Percentiles rank a stretch among this genome's conserved stretches.
phyloP scores from a whole-genome alignment of 2,113 vertebrate species.

The Eolophus roseicapilla region DNA sequence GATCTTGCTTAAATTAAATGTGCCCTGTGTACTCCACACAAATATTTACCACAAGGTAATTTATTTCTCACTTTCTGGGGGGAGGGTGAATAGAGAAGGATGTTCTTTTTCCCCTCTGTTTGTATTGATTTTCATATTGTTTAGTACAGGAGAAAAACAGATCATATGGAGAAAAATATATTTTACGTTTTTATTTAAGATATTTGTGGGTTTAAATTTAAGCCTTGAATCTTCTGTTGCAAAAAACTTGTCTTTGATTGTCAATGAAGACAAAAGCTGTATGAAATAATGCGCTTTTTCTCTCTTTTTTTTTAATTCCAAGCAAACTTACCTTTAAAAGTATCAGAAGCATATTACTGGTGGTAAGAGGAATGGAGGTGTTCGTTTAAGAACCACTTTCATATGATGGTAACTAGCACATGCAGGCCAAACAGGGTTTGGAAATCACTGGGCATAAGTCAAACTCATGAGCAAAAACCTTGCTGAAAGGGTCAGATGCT shows the following conservation, averaged over 20 bases:
- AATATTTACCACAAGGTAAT: neutral
- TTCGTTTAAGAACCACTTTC: neutral
- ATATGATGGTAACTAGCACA: neutral
- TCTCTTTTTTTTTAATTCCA: neutral
- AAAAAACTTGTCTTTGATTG: neutral
- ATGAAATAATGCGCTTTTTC: neutral
- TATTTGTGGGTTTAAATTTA: neutral
- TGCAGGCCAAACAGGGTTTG: neutral
- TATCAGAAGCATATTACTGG: neutral
- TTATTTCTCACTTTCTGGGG: accelerated
- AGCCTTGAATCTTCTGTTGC: neutral
- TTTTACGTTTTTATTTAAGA: neutral
- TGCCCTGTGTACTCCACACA: neutral
- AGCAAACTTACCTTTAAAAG: neutral
- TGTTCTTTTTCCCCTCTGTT: neutral
- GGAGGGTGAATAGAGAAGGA: neutral
- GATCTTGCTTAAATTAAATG: neutral
- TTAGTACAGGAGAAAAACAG: neutral
- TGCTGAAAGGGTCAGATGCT: neutral
- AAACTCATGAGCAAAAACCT: neutral
- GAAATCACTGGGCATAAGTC: neutral
- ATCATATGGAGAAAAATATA: neutral
- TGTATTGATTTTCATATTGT: neutral
- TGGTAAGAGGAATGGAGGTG: neutral
- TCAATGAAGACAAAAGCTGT: neutral